Conservation (phyloP, 2,797 vertebrate species). For the Xenentodon cancila region DNA sequence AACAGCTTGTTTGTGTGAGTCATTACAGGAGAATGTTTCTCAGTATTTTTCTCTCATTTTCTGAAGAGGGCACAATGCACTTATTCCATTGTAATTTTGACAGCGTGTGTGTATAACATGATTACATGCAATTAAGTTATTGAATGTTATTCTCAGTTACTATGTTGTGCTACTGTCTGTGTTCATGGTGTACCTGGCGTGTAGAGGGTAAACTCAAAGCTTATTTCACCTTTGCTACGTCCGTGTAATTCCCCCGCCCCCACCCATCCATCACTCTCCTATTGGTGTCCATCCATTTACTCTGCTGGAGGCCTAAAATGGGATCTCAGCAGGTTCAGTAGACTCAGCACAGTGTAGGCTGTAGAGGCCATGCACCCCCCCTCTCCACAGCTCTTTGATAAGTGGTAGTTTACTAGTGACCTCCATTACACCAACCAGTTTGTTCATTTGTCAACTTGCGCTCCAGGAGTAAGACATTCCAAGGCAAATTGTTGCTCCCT, state of each 20-base stretch:
- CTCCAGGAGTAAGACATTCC: conserved; percentile 64
- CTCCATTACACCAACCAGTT: conserved; percentile 59
- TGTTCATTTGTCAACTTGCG: conserved; percentile 62
- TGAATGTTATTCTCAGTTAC: background rate
- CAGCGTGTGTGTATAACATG: no score
- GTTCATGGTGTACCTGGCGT: background rate
- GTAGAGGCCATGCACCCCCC: conserved; percentile 14
- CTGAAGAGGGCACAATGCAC: no score
- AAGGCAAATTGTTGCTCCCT: conserved; percentile 52
- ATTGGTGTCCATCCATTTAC: conserved; percentile 74
- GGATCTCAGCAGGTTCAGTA: conserved; percentile 46
- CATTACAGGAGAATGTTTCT: no score
- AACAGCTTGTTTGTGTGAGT: no score
- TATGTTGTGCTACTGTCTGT: background rate
- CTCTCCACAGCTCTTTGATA: conserved; percentile 44
- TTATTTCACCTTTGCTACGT: conserved; percentile 42
- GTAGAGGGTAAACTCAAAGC: conserved; percentile 20
- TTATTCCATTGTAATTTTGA: no score
- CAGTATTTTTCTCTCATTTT: no score
- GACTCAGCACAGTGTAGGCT: conserved; percentile 48
- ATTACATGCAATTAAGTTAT: background rate
- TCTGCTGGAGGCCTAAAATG: conserved; percentile 69
- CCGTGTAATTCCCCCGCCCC: conserved; percentile 30
- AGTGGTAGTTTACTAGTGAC: conserved; percentile 56
- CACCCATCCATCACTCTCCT: conserved; percentile 50